A percentile compares a stretch with the other conserved stretches of the same genome.
Evolutionary conservation across 2,797 vertebrate species (phyloP).

Genomic region (Helarctos malayanus): DNA sequence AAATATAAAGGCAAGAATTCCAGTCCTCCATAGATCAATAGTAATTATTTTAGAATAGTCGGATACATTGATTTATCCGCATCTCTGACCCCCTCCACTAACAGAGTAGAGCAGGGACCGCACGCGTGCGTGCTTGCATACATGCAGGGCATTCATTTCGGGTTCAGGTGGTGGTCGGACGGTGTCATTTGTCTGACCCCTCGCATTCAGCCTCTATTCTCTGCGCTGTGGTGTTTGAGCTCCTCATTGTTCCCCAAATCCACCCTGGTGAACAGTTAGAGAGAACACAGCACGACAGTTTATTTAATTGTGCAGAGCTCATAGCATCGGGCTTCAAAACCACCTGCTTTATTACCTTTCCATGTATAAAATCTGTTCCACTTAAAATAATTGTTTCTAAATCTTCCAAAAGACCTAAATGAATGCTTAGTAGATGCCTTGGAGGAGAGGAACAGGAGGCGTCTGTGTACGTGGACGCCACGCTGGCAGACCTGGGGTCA

Average conservation of each 20-base stretch:
- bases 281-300: accelerated
- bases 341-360: not conserved
- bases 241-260: accelerated
- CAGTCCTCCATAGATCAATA: slow-evolving; percentile 81
- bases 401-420: not conserved
- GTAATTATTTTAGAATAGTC: slow-evolving; percentile 86
- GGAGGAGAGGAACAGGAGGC: not conserved
- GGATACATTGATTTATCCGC: slow-evolving; percentile 83
- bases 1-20: slow-evolving; percentile 81
- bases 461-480: accelerated
- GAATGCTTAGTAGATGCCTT: not conserved
- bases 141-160: accelerated
- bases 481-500: accelerated
- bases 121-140: accelerated
- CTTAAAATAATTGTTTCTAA: not conserved
- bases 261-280: accelerated
- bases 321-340: accelerated
- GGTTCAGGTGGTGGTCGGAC: accelerated
- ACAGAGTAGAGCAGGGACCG: slow-evolving; percentile 52
- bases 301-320: not conserved
- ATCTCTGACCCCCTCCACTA: slow-evolving; percentile 80
- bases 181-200: accelerated
- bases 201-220: accelerated
- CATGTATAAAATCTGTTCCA: not conserved
- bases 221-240: accelerated